Percentiles rank a stretch among this genome's conserved stretches.
Conservation (phyloP, 2,113 vertebrate genomes). For the Toxotes jaculatrix region DNA sequence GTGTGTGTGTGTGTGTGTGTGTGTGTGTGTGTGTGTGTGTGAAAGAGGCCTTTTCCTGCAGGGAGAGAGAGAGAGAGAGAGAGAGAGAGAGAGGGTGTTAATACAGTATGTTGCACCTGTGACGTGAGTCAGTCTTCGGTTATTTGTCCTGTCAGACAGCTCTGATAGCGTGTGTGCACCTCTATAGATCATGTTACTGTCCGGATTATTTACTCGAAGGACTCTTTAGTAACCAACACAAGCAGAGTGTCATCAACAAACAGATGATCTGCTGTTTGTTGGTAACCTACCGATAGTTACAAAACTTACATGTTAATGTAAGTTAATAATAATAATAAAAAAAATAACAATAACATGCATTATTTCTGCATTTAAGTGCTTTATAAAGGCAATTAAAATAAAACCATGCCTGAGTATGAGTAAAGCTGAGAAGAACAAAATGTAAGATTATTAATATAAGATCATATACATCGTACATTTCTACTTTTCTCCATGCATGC, state of each 20-base stretch:
- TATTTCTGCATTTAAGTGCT: not conserved
- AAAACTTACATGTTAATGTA: too few relatives aligned
- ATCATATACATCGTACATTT: too few relatives aligned
- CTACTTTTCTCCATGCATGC: not conserved
- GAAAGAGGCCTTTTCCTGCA: slow-evolving; percentile 15
- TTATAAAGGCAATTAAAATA: not conserved
- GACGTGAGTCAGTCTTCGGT: slow-evolving; percentile 35
- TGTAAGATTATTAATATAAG: not conserved
- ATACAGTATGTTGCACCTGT: slow-evolving; percentile 41
- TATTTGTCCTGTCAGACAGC: slow-evolving; percentile 17
- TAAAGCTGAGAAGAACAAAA: not conserved
- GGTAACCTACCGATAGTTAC: not conserved
- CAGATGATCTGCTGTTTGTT: slow-evolving; percentile 6
- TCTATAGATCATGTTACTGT: slow-evolving; percentile 31
- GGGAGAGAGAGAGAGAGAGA: not conserved
- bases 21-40: not conserved
- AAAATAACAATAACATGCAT: not conserved
- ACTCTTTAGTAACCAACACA: slow-evolving; percentile 32
- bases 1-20: not conserved
- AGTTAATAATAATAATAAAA: too few relatives aligned
- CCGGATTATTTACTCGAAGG: slow-evolving; percentile 44
- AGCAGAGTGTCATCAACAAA: slow-evolving; percentile 9
- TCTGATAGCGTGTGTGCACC: not conserved
- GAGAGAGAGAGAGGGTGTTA: not conserved
- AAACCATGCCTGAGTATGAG: not conserved